Conservation (phyloP, 2,888 invertebrate genomes). For the Scaeva pyrastri region DNA sequence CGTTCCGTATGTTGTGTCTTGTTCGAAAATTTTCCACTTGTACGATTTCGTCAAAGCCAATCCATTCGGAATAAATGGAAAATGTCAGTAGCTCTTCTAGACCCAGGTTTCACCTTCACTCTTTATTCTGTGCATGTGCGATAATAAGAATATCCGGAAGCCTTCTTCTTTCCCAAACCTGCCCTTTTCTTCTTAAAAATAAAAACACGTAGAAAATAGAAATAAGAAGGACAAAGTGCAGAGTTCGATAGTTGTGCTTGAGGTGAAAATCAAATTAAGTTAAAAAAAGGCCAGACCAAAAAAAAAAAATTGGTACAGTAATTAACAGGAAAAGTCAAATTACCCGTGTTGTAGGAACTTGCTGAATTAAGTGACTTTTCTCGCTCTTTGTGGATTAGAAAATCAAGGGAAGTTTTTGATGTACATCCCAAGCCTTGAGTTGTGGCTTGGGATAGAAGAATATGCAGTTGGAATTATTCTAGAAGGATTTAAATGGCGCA, state of each 20-base stretch:
- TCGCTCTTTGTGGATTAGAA: neutral
- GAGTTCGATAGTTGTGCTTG: neutral
- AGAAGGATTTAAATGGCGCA: too few species aligned
- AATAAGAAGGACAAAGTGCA: neutral
- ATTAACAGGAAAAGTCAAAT: neutral
- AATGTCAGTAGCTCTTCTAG: constrained; percentile 37
- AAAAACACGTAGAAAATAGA: constrained; percentile 43
- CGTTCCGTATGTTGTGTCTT: constrained; percentile 48
- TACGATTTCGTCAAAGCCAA: constrained; percentile 74
- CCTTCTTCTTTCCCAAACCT: neutral
- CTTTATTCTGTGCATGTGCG: constrained; percentile 31
- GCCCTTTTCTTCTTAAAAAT: constrained; percentile 26
- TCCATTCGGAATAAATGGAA: constrained; percentile 72
- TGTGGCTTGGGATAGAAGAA: too few species aligned
- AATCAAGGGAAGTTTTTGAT: too few species aligned
- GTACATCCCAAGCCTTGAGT: too few species aligned
- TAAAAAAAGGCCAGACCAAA: neutral
- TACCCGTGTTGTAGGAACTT: neutral
- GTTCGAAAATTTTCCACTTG: constrained; percentile 72
- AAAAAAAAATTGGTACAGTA: neutral
- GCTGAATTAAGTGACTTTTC: neutral
- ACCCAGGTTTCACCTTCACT: neutral
- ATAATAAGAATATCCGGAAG: constrained; percentile 49
- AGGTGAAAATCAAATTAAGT: neutral
- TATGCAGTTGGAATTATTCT: too few species aligned